phyloP scores from a whole-genome alignment of 1,140 invertebrate species.

The Carposina sasakii region DNA sequence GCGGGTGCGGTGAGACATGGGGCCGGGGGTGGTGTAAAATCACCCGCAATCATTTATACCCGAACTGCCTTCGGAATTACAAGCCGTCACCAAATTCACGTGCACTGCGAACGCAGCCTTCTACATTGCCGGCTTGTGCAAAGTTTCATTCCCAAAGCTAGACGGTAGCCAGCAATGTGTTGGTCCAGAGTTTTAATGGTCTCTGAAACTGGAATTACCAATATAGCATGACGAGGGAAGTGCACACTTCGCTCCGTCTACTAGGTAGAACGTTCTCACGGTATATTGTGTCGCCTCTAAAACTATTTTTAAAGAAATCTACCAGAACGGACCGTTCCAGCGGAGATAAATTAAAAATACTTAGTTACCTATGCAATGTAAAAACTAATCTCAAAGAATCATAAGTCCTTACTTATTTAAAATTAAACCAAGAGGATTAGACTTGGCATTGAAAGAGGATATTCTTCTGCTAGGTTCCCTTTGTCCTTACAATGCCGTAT shows the following conservation, averaged over 20 bases:
- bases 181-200: neutral
- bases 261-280: slow-evolving; percentile 22
- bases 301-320: slow-evolving; percentile 12
- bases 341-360: no score
- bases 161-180: slow-evolving; percentile 8
- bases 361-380: no score
- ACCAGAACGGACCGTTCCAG: no score
- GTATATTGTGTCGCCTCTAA: slow-evolving; percentile 13
- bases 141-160: neutral
- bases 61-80: slow-evolving; percentile 68
- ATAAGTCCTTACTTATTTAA: no score
- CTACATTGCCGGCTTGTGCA: slow-evolving; percentile 7
- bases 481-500: no score
- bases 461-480: no score
- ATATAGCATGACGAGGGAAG: slow-evolving; percentile 17
- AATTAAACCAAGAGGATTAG: no score
- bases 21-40: slow-evolving; percentile 59
- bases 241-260: slow-evolving; percentile 22
- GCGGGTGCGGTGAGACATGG: slow-evolving; percentile 45
- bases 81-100: slow-evolving; percentile 55
- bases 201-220: slow-evolving; percentile 9
- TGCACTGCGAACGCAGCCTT: slow-evolving; percentile 13
- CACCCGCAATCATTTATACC: slow-evolving; percentile 71
- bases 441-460: no score
- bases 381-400: no score